Evolutionary conservation across 2,797 vertebrate genomes (phyloP).

Genomic region (Sphaeramia orbicularis): DNA sequence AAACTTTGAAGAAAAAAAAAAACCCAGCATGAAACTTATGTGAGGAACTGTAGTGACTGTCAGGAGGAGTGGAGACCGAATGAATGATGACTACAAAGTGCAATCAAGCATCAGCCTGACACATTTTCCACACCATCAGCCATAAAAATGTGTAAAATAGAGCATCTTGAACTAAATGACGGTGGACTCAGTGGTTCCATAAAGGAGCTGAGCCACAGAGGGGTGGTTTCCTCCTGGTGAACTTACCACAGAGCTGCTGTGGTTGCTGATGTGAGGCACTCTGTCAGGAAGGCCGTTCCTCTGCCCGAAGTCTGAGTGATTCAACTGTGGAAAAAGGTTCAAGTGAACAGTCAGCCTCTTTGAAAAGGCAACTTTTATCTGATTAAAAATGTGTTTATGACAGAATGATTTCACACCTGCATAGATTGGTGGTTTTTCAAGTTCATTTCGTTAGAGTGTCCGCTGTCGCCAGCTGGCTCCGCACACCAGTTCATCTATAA

Average conservation of each 20-base stretch:
- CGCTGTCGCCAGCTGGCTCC: constrained; percentile 42
- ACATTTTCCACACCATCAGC: neutral
- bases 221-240: neutral
- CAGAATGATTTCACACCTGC: constrained; percentile 61
- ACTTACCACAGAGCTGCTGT: constrained; percentile 59
- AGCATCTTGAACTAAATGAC: too few relatives aligned
- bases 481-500: constrained; percentile 58
- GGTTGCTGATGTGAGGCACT: constrained; percentile 45
- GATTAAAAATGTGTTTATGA: neutral
- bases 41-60: constrained; percentile 25
- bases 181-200: too few relatives aligned
- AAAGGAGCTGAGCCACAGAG: neutral
- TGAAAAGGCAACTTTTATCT: neutral
- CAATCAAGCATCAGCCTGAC: neutral
- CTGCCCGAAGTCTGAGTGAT: constrained; percentile 43
- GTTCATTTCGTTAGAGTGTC: constrained; percentile 41
- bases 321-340: constrained; percentile 50
- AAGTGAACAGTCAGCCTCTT: neutral
- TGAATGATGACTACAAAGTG: neutral
- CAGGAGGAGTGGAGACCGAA: constrained; percentile 13
- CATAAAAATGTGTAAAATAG: constrained; percentile 1
- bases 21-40: constrained; percentile 32
- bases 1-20: too few relatives aligned
- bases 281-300: constrained; percentile 57
- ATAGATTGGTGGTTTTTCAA: constrained; percentile 48